Conservation (phyloP, 2,797 vertebrate genomes). For the Ptychobarbus kaznakovi region DNA sequence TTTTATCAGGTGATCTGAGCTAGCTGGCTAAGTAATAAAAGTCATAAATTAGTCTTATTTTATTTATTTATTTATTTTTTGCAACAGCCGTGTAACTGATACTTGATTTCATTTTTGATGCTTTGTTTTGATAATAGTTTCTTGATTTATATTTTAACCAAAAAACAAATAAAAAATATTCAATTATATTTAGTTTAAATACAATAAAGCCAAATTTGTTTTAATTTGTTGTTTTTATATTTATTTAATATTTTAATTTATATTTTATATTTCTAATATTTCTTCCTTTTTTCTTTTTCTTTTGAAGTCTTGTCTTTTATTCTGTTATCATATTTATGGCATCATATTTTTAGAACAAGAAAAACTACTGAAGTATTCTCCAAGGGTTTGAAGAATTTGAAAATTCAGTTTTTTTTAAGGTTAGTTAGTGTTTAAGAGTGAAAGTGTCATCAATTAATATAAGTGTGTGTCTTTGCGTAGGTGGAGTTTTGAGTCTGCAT, state of each 20-base stretch:
- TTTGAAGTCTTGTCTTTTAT: background rate
- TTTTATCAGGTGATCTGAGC: constrained; percentile 61
- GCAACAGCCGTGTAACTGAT: background rate
- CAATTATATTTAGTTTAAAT: background rate
- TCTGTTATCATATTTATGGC: background rate
- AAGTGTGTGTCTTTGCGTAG: constrained; percentile 26
- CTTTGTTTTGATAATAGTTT: background rate
- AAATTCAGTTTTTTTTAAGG: background rate
- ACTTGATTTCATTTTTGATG: background rate
- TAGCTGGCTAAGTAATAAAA: constrained; percentile 23
- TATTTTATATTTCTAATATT: background rate
- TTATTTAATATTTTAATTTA: too few species aligned
- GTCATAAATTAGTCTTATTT: constrained; percentile 58
- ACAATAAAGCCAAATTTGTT: too few species aligned
- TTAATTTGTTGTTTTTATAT: too few species aligned
- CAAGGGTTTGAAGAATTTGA: background rate
- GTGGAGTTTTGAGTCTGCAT: constrained; percentile 52
- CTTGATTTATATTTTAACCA: background rate
- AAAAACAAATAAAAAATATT: background rate
- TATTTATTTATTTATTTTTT: constrained; percentile 18
- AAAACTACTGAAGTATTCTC: background rate
- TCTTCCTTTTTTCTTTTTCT: background rate
- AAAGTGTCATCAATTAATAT: constrained; percentile 32
- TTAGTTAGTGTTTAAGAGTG: constrained; percentile 29
- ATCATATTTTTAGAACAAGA: background rate